phyloP scores from a whole-genome alignment of 2,797 vertebrate species.

The Betta splendens region DNA sequence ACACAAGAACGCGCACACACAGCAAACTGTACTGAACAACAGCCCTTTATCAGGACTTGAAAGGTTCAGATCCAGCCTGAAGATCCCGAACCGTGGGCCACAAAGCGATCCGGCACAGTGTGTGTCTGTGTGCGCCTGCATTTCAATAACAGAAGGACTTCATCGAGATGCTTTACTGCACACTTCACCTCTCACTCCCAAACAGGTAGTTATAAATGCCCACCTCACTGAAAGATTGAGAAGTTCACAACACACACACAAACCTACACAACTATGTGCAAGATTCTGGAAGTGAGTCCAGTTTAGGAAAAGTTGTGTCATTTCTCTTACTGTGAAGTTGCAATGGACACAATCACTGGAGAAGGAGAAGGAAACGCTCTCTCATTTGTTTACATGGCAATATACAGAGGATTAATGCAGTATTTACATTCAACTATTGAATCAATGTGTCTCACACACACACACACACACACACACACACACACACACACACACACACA shows the following conservation, averaged over 20 bases:
- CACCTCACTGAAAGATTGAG: conserved; percentile 46
- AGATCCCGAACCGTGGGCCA: conserved; percentile 51
- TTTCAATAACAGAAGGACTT: conserved; percentile 40
- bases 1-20: conserved; percentile 25
- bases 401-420: conserved; percentile 8
- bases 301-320: conserved; percentile 32
- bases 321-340: conserved; percentile 7
- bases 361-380: conserved; percentile 25
- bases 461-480: too few relatives aligned
- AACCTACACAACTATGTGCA: neutral
- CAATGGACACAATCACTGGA: conserved; percentile 8
- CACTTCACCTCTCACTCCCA: conserved; percentile 27
- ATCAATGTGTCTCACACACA: conserved; percentile 31
- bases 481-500: too few relatives aligned
- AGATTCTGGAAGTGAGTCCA: neutral
- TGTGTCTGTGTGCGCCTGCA: conserved; percentile 39
- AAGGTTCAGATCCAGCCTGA: conserved; percentile 47
- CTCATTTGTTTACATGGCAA: conserved; percentile 33
- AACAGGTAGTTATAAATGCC: conserved; percentile 44
- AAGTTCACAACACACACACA: conserved; percentile 4
- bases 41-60: conserved; percentile 59
- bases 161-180: conserved; percentile 15
- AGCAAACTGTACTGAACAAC: conserved; percentile 35
- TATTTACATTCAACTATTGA: neutral
- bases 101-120: conserved; percentile 6